These are phyloP conservation scores for Aphis craccivora DNA, from an alignment of 1,140 invertebrate species.

Conservation along the genomic window DNA sequence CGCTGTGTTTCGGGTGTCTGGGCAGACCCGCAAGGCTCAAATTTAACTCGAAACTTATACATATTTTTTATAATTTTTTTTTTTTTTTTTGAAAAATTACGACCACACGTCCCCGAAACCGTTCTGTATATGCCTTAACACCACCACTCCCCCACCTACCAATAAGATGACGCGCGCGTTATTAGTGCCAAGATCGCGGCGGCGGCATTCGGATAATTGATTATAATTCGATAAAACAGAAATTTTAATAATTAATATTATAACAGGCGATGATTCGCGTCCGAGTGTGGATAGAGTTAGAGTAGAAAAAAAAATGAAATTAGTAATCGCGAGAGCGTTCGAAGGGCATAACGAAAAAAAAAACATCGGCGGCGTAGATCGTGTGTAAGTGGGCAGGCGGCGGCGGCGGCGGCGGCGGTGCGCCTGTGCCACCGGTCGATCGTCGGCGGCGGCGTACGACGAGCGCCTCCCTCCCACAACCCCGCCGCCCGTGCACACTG, in stretches of 20 bases:
- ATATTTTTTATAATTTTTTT: not conserved
- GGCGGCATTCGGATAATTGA: not conserved
- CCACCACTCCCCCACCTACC: too few relatives aligned
- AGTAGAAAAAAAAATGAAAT: not conserved
- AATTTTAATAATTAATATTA: not conserved
- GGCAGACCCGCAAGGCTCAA: too few relatives aligned
- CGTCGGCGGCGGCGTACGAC: not conserved
- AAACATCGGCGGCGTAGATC: not conserved
- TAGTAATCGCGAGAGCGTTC: not conserved
- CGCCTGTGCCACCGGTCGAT: not conserved
- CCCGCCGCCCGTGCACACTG: not conserved
- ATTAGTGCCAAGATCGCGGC: too few relatives aligned
- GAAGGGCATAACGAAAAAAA: slow-evolving; percentile 11
- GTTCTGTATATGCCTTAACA: not conserved
- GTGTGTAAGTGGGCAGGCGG: not conserved
- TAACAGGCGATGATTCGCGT: not conserved
- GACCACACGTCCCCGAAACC: not conserved
- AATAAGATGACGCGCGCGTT: not conserved
- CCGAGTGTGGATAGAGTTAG: not conserved
- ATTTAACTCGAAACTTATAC: not conserved
- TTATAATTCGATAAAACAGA: not conserved
- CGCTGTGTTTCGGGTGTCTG: too few relatives aligned
- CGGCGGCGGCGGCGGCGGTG: not conserved
- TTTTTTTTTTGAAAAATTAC: not conserved
- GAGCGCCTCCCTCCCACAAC: not conserved